These are phyloP conservation scores for Pachyrhynchus sulphureomaculatus DNA, from an alignment of 1,140 invertebrate species.

Conservation along the genomic window DNA sequence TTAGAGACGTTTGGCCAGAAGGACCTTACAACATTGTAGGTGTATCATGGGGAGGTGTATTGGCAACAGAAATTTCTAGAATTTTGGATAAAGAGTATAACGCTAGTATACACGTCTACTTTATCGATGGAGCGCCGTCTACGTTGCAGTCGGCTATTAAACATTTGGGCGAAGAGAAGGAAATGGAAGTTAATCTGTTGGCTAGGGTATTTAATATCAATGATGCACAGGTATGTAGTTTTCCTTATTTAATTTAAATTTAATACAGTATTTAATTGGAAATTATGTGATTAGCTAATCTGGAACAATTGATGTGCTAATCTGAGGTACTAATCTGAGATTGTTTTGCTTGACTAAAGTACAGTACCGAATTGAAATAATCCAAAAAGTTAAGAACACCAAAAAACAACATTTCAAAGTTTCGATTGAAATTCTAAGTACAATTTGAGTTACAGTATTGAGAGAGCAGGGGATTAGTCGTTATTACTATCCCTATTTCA, in stretches of 20 bases:
- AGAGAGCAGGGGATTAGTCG: too few species aligned
- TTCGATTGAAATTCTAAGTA: too few species aligned
- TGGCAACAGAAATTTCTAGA: slow-evolving; percentile 48
- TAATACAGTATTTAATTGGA: background rate
- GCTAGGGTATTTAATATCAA: slow-evolving; percentile 42
- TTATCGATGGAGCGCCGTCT: slow-evolving; percentile 48
- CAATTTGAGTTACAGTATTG: too few species aligned
- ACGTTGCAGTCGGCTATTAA: slow-evolving; percentile 43
- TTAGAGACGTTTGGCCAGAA: slow-evolving; percentile 41
- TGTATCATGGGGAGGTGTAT: slow-evolving; percentile 47
- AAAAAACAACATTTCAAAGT: too few species aligned
- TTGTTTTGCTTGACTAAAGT: too few species aligned
- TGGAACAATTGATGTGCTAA: too few species aligned
- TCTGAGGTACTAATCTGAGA: too few species aligned
- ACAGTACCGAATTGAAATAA: too few species aligned
- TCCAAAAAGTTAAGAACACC: too few species aligned
- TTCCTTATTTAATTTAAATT: background rate
- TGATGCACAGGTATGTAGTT: slow-evolving; percentile 40
- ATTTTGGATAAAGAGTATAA: slow-evolving; percentile 41
- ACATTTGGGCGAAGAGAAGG: slow-evolving; percentile 35
- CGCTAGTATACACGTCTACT: slow-evolving; percentile 43
- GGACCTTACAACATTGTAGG: slow-evolving; percentile 49
- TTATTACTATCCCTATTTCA: too few species aligned
- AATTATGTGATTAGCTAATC: too few species aligned
- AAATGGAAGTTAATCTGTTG: slow-evolving; percentile 41